Conservation (phyloP, 2,888 invertebrate genomes). For the Shargacucullia verbasci region DNA sequence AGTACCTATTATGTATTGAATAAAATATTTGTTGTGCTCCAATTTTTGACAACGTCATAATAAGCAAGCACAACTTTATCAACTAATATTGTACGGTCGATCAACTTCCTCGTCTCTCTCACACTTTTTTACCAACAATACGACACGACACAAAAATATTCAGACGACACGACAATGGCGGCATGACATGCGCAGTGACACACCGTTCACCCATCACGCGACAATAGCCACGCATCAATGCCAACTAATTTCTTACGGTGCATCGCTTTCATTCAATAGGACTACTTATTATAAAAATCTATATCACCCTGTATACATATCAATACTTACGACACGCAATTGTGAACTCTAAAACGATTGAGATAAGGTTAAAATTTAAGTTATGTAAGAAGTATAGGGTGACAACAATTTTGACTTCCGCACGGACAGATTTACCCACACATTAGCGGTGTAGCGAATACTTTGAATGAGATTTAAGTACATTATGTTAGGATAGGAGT, state of each 20-base stretch:
- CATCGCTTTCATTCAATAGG: conserved; percentile 77
- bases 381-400: conserved; percentile 46
- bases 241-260: conserved; percentile 86
- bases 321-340: conserved; percentile 4
- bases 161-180: conserved; percentile 34
- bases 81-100: conserved; percentile 23
- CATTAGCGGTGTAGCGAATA: conserved; percentile 78
- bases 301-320: conserved; percentile 53
- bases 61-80: not conserved
- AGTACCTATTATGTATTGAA: too few species aligned
- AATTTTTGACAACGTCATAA: too few species aligned
- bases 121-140: conserved; percentile 51
- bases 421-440: conserved; percentile 81
- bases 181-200: conserved; percentile 59
- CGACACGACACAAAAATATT: conserved; percentile 40
- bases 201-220: conserved; percentile 64
- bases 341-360: conserved; percentile 11
- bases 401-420: conserved; percentile 74
- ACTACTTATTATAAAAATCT: conserved; percentile 60
- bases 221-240: conserved; percentile 80
- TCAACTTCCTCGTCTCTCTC: conserved; percentile 37
- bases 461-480: conserved; percentile 66
- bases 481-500: conserved; percentile 54
- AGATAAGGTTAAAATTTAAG: conserved; percentile 38
- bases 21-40: too few species aligned